phyloP scores from a whole-genome alignment of 2,888 invertebrate species.

The Trisateles emortualis region DNA sequence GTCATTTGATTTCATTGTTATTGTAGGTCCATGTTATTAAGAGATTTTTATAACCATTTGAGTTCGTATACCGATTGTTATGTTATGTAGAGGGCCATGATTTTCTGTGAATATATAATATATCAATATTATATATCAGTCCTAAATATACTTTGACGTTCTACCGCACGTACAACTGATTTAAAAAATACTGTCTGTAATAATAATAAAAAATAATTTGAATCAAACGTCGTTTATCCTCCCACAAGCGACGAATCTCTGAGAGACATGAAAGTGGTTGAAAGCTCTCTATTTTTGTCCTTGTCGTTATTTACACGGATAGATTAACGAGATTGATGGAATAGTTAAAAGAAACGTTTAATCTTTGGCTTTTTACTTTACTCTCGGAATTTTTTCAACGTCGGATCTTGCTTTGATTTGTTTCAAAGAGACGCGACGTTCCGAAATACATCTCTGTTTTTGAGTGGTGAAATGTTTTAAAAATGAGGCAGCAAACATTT shows the following conservation, averaged over 20 bases:
- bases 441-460: slow-evolving; percentile 27
- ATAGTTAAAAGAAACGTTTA: slow-evolving; percentile 57
- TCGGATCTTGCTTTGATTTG: slow-evolving; percentile 41
- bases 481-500: background rate
- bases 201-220: slow-evolving; percentile 49
- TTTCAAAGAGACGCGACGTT: slow-evolving; percentile 37
- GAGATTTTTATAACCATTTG: no score
- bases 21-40: no score
- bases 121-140: no score
- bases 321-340: slow-evolving; percentile 66
- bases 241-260: slow-evolving; percentile 11
- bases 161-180: background rate
- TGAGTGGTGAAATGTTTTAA: slow-evolving; percentile 14
- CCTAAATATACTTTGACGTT: no score
- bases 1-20: no score
- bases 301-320: slow-evolving; percentile 55
- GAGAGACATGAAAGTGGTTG: slow-evolving; percentile 12
- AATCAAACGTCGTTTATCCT: slow-evolving; percentile 42
- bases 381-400: slow-evolving; percentile 32
- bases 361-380: slow-evolving; percentile 59
- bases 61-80: no score
- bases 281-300: slow-evolving; percentile 49
- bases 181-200: slow-evolving; percentile 9
- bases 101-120: no score
- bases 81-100: no score